Conservation (phyloP, 1,140 invertebrate genomes). For the Drosophila carrolli region DNA sequence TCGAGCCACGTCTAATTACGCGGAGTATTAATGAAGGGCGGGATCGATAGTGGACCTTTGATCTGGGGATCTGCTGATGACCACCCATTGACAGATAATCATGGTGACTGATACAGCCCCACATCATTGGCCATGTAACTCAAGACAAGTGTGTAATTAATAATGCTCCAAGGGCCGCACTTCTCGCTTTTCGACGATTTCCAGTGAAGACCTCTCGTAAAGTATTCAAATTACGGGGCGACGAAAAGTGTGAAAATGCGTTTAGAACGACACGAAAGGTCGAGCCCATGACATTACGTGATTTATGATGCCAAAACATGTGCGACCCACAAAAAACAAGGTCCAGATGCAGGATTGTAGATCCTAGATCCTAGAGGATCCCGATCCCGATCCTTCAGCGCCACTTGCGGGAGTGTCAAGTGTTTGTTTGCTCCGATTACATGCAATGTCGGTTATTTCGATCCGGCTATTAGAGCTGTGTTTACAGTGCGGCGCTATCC, state of each 20-base stretch:
- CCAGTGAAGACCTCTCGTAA: constrained; percentile 65
- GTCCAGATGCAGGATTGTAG: background rate
- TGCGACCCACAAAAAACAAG: constrained; percentile 73
- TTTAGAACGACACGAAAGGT: constrained; percentile 63
- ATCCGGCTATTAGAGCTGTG: constrained; percentile 59
- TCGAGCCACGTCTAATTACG: constrained; percentile 42
- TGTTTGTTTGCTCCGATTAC: constrained; percentile 75
- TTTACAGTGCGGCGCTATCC: constrained; percentile 79
- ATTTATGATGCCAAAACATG: constrained; percentile 84
- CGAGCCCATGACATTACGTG: constrained; percentile 72
- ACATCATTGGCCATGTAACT: constrained; percentile 52
- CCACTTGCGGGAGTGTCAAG: constrained; percentile 75
- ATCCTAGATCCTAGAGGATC: constrained; percentile 16
- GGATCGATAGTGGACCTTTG: constrained; percentile 7
- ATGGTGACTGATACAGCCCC: constrained; percentile 34
- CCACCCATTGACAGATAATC: constrained; percentile 55
- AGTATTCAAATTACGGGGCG: constrained; percentile 79
- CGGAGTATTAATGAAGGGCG: constrained; percentile 49
- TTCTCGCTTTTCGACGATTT: constrained; percentile 38
- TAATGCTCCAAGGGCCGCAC: constrained; percentile 50
- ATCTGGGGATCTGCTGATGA: constrained; percentile 10
- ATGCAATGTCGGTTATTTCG: constrained; percentile 59
- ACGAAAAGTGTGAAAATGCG: constrained; percentile 84
- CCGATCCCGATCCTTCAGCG: constrained; percentile 69
- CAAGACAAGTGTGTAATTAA: constrained; percentile 80